These are phyloP conservation scores for Philonicus albiceps DNA, from an alignment of 2,888 invertebrate species.

Conservation along the genomic window DNA sequence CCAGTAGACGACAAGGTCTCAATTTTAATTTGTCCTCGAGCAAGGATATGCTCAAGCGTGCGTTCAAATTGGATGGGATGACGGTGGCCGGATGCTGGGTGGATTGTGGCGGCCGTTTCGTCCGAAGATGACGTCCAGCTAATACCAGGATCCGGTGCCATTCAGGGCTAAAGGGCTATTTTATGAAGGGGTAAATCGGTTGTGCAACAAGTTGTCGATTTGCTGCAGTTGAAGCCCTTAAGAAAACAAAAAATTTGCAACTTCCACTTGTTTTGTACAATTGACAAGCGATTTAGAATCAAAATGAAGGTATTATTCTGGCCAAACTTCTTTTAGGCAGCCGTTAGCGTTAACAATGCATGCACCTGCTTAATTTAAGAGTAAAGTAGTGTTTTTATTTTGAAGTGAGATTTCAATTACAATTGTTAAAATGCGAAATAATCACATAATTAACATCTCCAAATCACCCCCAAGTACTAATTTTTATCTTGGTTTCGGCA, in stretches of 20 bases:
- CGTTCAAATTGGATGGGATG: conserved; percentile 30
- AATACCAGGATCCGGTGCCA: neutral
- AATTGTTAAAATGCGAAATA: too few species aligned
- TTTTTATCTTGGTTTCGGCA: too few species aligned
- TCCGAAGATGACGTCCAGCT: neutral
- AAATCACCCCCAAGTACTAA: too few species aligned
- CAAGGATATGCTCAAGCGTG: conserved; percentile 13
- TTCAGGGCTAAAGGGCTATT: neutral
- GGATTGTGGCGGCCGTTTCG: neutral
- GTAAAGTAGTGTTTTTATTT: neutral
- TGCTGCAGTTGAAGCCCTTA: neutral
- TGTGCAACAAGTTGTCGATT: neutral
- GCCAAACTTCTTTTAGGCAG: neutral
- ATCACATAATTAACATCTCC: too few species aligned
- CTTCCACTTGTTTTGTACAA: neutral
- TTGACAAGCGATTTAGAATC: neutral
- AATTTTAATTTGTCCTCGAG: conserved; percentile 33
- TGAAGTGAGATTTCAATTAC: too few species aligned
- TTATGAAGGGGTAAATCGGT: neutral
- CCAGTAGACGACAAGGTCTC: conserved; percentile 6
- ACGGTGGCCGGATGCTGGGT: neutral
- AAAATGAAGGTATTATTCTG: neutral
- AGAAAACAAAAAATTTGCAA: neutral
- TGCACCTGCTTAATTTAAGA: neutral
- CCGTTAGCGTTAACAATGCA: neutral